Percentiles rank a stretch among this genome's conserved stretches.
phyloP scores from a whole-genome alignment of 1,140 invertebrate genomes.

The Neuroterus valhalla region DNA sequence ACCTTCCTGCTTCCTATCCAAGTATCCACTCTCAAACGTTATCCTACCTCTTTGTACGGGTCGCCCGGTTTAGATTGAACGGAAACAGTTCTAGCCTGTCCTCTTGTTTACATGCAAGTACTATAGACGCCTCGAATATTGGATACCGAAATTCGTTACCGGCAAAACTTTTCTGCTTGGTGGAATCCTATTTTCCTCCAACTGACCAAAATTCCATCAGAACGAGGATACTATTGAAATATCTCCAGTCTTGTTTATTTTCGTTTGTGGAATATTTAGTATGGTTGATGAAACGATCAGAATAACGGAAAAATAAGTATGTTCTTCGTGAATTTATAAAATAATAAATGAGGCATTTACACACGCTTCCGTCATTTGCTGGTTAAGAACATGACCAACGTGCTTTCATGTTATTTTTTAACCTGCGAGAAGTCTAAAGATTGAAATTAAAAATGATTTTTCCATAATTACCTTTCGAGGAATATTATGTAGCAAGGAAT shows the following conservation, averaged over 20 bases:
- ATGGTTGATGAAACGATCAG: neutral
- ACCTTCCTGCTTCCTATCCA: conserved; percentile 38
- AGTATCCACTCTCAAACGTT: neutral
- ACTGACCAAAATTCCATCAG: neutral
- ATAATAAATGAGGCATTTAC: no score
- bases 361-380: no score
- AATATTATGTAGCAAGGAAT: no score
- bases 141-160: conserved; percentile 26
- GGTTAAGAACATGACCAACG: no score
- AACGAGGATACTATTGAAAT: neutral
- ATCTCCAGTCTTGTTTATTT: conserved; percentile 22
- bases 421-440: no score
- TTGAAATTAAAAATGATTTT: no score
- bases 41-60: conserved; percentile 1
- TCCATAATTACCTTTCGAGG: no score
- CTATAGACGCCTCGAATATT: conserved; percentile 23
- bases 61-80: conserved; percentile 27
- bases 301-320: no score
- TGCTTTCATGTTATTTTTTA: no score
- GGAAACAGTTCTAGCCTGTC: conserved; percentile 25
- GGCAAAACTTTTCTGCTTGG: neutral
- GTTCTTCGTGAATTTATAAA: no score
- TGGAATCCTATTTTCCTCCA: neutral
- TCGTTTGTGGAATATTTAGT: neutral
- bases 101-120: conserved; percentile 25